Percentiles rank a stretch among this genome's conserved stretches.
phyloP scores from a whole-genome alignment of 2,888 invertebrate species.

The Hemithea aestivaria region DNA sequence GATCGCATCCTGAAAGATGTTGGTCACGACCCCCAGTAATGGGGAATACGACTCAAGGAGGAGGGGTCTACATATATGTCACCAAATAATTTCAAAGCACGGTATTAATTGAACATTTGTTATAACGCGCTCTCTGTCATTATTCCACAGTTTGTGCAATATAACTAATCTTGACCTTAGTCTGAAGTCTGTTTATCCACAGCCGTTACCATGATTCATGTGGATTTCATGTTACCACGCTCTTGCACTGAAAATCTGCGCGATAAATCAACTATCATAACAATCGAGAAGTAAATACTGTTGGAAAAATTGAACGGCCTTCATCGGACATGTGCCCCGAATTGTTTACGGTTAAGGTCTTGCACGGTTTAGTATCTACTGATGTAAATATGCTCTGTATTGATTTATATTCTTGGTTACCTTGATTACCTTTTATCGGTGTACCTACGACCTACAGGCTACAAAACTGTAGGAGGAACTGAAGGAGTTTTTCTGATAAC shows the following conservation, averaged over 20 bases:
- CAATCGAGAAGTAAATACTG: constrained; percentile 51
- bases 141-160: too few relatives aligned
- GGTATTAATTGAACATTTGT: too few relatives aligned
- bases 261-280: constrained; percentile 66
- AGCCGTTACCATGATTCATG: constrained; percentile 58
- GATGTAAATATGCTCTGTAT: constrained; percentile 8
- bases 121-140: too few relatives aligned
- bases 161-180: constrained; percentile 40
- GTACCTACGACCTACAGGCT: too few relatives aligned
- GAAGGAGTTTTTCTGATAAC: too few relatives aligned
- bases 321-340: constrained; percentile 32
- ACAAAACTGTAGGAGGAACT: too few relatives aligned
- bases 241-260: constrained; percentile 51
- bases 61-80: too few relatives aligned
- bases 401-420: constrained; percentile 5
- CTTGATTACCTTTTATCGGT: neutral
- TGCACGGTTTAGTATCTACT: constrained; percentile 12
- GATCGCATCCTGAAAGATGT: too few relatives aligned
- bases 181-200: constrained; percentile 44
- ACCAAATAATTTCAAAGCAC: too few relatives aligned
- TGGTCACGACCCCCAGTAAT: too few relatives aligned
- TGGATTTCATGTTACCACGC: constrained; percentile 39
- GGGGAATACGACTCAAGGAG: too few relatives aligned
- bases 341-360: constrained; percentile 20
- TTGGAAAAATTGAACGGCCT: constrained; percentile 41